These are phyloP conservation scores for Liparis tanakae DNA, from an alignment of 2,797 vertebrate species.

Conservation along the genomic window DNA sequence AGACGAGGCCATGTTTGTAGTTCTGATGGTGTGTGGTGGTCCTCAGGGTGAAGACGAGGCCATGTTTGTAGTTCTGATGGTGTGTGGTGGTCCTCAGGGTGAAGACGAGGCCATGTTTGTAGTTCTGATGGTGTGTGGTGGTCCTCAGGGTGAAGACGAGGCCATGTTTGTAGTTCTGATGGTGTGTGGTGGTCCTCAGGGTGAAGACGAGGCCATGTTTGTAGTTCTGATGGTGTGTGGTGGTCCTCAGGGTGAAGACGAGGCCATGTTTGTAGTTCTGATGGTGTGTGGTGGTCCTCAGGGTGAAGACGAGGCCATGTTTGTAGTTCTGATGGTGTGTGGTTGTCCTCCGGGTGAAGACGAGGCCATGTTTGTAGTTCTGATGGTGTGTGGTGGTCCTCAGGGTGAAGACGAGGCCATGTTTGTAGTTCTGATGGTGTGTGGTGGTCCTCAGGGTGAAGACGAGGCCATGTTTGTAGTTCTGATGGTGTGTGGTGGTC, in stretches of 20 bases:
- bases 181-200: too few relatives aligned
- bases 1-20: conserved; percentile 98
- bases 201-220: too few relatives aligned
- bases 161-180: too few relatives aligned
- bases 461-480: background rate
- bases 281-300: background rate
- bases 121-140: too few relatives aligned
- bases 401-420: background rate
- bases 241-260: too few relatives aligned
- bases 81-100: background rate
- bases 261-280: too few relatives aligned
- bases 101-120: background rate
- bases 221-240: too few relatives aligned
- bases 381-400: too few relatives aligned
- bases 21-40: background rate
- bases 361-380: conserved; percentile 81
- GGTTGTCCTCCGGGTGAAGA: conserved; percentile 65
- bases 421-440: background rate
- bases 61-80: background rate
- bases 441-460: background rate
- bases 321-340: background rate
- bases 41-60: background rate
- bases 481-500: background rate
- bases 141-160: too few relatives aligned
- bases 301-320: background rate